Percentiles rank a stretch among this genome's conserved stretches.
These are phyloP conservation scores for Meda fulgida DNA, from an alignment of 2,797 vertebrate species.

Conservation along the genomic window DNA sequence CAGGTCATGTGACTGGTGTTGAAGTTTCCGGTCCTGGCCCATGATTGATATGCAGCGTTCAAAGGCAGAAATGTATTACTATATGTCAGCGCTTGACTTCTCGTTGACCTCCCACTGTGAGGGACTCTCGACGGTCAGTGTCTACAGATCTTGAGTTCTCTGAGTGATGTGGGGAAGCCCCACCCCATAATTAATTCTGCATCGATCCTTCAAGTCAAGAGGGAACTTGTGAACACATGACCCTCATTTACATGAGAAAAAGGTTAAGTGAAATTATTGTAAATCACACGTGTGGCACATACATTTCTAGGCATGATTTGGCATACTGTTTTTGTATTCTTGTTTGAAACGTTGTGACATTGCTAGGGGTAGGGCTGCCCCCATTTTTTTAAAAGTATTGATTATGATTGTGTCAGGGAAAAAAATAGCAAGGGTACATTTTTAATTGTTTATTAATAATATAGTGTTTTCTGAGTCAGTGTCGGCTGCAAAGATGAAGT, in stretches of 20 bases:
- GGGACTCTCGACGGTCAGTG: constrained; percentile 19
- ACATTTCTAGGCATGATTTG: not conserved
- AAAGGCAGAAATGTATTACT: constrained; percentile 41
- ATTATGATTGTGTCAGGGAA: no score
- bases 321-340: not conserved
- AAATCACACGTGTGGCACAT: constrained; percentile 11
- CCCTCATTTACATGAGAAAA: constrained; percentile 41
- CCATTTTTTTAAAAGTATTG: no score
- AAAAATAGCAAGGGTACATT: no score
- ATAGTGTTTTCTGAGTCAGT: no score
- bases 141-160: constrained; percentile 12
- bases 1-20: constrained; percentile 42
- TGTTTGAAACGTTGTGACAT: not conserved
- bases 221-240: constrained; percentile 23
- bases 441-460: no score
- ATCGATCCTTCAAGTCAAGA: constrained; percentile 53
- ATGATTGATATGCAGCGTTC: constrained; percentile 51
- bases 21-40: not conserved
- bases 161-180: constrained; percentile 33
- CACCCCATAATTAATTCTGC: constrained; percentile 45
- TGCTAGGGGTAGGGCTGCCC: not conserved
- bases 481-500: no score
- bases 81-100: constrained; percentile 17
- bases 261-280: constrained; percentile 54
- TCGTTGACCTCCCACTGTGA: constrained; percentile 49